Base-by-base conservation (phyloP, 2,113 vertebrate species). In the Eurystomus gularis region DNA sequence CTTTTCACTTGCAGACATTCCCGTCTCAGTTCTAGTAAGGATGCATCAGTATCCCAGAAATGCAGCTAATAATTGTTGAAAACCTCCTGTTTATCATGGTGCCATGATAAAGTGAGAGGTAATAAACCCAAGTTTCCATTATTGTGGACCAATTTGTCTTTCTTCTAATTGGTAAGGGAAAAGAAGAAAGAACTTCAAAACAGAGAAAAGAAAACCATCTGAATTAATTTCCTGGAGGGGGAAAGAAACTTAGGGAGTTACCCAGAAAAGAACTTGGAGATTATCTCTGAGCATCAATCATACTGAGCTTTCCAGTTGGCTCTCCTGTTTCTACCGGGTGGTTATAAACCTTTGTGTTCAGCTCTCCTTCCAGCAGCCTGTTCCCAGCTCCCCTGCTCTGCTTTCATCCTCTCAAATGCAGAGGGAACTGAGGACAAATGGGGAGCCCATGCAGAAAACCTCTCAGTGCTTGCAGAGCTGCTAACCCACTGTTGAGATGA, bases 121-220 rank as follows among this genome's bases (percentile, higher is more conserved):
- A 55, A 49, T 86, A 86, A 51, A 66, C 35, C 10, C 39, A 58
- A 18, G 24, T 65, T 88, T 85, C 48, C 26, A 6, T 70, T 86
- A 55, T 62, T 73, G 17, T 2, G 2, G 40, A 66, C 10, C 37
- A 65, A 4, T 83, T 77, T 73, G 18, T 77, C 46, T 90, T 35
- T 94, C 66, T 58, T 94, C 66, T 61, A 65, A 31, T 79, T 68
- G 79, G 39, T 26, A 16, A 20, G 39, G 29, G 7, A 39, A 87
- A 82, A 73, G 19, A 46, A 71, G 62, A 82, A 82, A 79, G 80
- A 65, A 73, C 75, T 88, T 95, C 54, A 84, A 76, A 97, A 93
- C n/a, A 46, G 55, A 88, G 40, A 84, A 61, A 80, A 94, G 79
- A 60, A 78, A 95, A 72, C 14, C 17, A 39, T 49, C 40, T 55